phyloP scores from a whole-genome alignment of 2,113 vertebrate species.

The Phyllopteryx taeniolatus region DNA sequence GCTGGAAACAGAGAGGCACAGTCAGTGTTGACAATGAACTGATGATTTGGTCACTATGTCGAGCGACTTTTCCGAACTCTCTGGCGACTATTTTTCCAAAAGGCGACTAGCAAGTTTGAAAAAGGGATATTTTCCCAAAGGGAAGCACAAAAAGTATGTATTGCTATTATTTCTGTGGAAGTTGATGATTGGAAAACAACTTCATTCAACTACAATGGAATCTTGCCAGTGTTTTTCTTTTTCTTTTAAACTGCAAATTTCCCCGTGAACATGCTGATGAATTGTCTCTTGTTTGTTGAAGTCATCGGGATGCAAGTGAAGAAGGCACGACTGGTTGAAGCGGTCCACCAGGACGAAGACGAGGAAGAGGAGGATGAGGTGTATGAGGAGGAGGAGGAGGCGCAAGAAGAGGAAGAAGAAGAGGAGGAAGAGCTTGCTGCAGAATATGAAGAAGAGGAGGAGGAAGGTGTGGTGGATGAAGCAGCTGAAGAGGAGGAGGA shows the following conservation, averaged over 20 bases:
- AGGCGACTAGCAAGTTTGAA: too few species aligned
- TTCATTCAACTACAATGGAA: too few species aligned
- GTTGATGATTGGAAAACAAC: too few species aligned
- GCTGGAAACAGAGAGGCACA: too few species aligned
- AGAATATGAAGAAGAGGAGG: conserved; percentile 37
- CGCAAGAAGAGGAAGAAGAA: conserved; percentile 19
- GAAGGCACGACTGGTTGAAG: conserved; percentile 37
- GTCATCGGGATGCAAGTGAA: conserved; percentile 62
- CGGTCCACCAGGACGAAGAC: conserved; percentile 41
- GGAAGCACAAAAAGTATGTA: too few species aligned
- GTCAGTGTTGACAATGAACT: background rate
- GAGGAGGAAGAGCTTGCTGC: conserved; percentile 6
- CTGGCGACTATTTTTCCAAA: too few species aligned
- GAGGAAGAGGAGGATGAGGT: conserved; percentile 9
- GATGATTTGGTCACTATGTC: too few species aligned
- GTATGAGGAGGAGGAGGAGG: conserved; percentile 22
- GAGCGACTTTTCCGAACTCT: too few species aligned
- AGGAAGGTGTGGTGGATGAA: conserved; percentile 4
- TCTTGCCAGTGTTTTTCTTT: too few species aligned
- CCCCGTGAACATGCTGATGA: background rate
- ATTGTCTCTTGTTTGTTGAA: conserved; percentile 23
- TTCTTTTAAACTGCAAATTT: too few species aligned
- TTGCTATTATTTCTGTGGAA: too few species aligned
- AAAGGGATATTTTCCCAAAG: too few species aligned
- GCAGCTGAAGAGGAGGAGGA: conserved; percentile 24